Base-by-base conservation (phyloP, 2,797 vertebrate genomes). In the Darevskia mixta region DNA sequence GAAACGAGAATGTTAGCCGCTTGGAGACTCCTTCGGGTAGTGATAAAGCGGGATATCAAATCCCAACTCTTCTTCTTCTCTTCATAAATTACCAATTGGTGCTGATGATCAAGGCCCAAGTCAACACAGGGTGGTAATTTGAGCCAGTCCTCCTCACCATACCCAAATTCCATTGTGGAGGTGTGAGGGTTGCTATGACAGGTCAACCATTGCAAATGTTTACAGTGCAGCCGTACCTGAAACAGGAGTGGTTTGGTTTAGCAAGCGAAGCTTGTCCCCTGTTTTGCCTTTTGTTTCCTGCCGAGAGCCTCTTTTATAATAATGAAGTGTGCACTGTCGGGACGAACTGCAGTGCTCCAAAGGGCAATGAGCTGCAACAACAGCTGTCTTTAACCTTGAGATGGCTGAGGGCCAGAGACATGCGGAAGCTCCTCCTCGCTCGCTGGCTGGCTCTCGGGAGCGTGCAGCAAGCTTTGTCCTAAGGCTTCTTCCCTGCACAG, bases 311-410 rank as follows among this genome's bases (percentile, higher is more conserved):
- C 71, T 77, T 77, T 86, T 45, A 11, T 61, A 78, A 83, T 73
- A 27, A 83, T 83, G 49, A 66, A 79, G 18, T 41, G 58, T 58
- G 43, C 9, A 17, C 61, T 75, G 78, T 41, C 2, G 38, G 71
- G 27, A 25, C 78, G 71, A 90, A 75, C 38, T 43, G 10, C 49
- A 38, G 27, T 35, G 78, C 61, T 69, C 29, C 35, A 66, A 55
- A 75, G 67, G 32, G 66, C 67, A 79, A 49, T 32, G 25, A 38
- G 64, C 73, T 78, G 73, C 77, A 85, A 69, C 43, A 58, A 69
- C 58, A 86, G 71, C 78, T 76, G 35, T 23, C 29, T 55, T 55
- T 77, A 61, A 84, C 77, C 35, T 43, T 87, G 89, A 67, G 77
- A 35, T 55, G 77, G 67, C 58, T 66, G 69, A 58, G 7, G 6